Percentiles rank a stretch among this genome's conserved stretches.
Evolutionary conservation across 1,140 invertebrate genomes (phyloP).

Genomic region (Plectrocnemia conspersa): DNA sequence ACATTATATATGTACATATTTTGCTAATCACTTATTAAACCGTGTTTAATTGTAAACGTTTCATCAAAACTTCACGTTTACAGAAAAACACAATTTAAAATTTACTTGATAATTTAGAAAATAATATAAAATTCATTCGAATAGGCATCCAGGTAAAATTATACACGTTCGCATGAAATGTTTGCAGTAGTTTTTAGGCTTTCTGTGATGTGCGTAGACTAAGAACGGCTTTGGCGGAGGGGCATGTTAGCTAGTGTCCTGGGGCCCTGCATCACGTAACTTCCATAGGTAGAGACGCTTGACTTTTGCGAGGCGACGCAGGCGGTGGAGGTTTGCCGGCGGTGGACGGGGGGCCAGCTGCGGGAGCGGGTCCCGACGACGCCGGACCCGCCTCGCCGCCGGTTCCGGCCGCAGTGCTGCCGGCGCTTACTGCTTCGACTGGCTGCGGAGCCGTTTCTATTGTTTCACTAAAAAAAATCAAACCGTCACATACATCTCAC

Average conservation of each 20-base stretch:
- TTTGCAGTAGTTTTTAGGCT: no score
- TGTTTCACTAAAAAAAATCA: slow-evolving; percentile 5
- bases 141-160: no score
- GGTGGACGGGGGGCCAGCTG: slow-evolving; percentile 12
- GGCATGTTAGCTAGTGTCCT: slow-evolving; percentile 19
- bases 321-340: slow-evolving; percentile 16
- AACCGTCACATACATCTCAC: no score
- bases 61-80: no score
- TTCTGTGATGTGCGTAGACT: slow-evolving; percentile 17
- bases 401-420: slow-evolving; percentile 6
- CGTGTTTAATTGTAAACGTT: no score
- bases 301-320: slow-evolving; percentile 21
- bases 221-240: slow-evolving; percentile 14
- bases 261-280: slow-evolving; percentile 34
- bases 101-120: no score
- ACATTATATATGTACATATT: no score
- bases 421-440: slow-evolving; percentile 3
- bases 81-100: no score
- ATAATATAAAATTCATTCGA: no score
- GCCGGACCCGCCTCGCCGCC: slow-evolving; percentile 10
- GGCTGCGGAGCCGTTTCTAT: slow-evolving; percentile 6
- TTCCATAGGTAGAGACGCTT: slow-evolving; percentile 30
- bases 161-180: no score
- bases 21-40: no score
- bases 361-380: slow-evolving; percentile 13